These are phyloP conservation scores for Drosophila ustulata DNA, from an alignment of 2,888 invertebrate genomes.

Conservation along the genomic window DNA sequence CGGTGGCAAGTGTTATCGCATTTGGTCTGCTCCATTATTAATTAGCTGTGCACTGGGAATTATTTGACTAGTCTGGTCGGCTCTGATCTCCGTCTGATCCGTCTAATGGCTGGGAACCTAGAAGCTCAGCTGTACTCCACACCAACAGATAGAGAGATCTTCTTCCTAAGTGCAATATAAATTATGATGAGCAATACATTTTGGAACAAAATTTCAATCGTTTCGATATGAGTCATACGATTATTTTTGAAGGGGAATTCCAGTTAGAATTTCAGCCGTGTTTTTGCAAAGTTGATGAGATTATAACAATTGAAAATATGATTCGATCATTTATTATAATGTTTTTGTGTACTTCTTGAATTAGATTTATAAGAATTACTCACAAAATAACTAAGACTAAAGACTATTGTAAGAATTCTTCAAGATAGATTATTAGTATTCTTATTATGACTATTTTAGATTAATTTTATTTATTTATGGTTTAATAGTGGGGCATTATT, in stretches of 20 bases:
- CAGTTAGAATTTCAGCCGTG: background rate
- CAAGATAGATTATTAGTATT: too few relatives aligned
- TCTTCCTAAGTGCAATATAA: slow-evolving; percentile 2
- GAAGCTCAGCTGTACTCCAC: background rate
- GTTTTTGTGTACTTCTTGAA: too few relatives aligned
- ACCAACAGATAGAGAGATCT: background rate
- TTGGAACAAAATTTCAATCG: background rate
- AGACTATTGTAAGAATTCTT: too few relatives aligned
- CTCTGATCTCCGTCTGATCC: background rate
- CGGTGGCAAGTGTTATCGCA: slow-evolving; percentile 77
- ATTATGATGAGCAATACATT: background rate
- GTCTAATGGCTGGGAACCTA: slow-evolving; percentile 38
- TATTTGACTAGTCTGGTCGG: background rate
- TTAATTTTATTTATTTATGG: too few relatives aligned
- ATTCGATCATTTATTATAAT: too few relatives aligned
- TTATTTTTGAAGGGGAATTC: background rate
- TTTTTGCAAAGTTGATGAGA: background rate
- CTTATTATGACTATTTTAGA: too few relatives aligned
- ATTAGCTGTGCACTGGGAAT: slow-evolving; percentile 52
- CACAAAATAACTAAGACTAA: too few relatives aligned
- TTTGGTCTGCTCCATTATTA: slow-evolving; percentile 68
- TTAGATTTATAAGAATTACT: too few relatives aligned
- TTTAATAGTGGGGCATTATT: too few relatives aligned
- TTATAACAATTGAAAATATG: background rate
- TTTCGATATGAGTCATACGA: background rate